Evolutionary conservation across 2,113 vertebrate genomes (phyloP).

Genomic region (Chaetorhynchus papuensis): DNA sequence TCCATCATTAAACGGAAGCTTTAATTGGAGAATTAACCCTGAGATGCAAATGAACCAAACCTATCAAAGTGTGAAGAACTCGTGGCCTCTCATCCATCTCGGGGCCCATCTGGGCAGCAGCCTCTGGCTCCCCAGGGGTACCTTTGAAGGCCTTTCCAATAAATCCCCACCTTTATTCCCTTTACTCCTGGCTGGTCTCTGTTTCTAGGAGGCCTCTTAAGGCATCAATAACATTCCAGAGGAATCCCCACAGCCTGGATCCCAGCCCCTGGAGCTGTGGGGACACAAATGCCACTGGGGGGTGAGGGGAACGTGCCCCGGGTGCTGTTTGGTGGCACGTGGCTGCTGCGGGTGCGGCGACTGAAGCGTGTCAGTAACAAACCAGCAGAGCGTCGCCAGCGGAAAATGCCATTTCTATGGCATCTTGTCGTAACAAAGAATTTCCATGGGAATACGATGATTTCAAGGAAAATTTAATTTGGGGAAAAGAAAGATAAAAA

Average conservation of each 20-base stretch:
- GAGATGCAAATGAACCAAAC: too few relatives aligned
- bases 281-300: neutral
- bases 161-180: too few relatives aligned
- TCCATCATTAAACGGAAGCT: too few relatives aligned
- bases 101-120: too few relatives aligned
- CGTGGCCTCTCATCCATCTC: too few relatives aligned
- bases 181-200: too few relatives aligned
- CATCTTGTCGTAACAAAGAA: slow-evolving; percentile 1
- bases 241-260: neutral
- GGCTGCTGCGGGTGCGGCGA: neutral
- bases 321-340: neutral
- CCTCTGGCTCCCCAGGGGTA: too few relatives aligned
- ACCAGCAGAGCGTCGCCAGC: neutral
- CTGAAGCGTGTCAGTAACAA: neutral
- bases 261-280: neutral
- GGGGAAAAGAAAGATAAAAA: neutral
- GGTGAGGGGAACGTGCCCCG: neutral
- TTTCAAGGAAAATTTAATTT: slow-evolving; percentile 55
- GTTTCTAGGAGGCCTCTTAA: too few relatives aligned
- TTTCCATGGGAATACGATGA: slow-evolving; percentile 42
- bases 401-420: slow-evolving; percentile 40
- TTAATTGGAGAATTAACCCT: too few relatives aligned
- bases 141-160: too few relatives aligned
- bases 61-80: too few relatives aligned
- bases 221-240: neutral